Conservation (phyloP, 2,113 vertebrate species). For the Pyrgilauda ruficollis region DNA sequence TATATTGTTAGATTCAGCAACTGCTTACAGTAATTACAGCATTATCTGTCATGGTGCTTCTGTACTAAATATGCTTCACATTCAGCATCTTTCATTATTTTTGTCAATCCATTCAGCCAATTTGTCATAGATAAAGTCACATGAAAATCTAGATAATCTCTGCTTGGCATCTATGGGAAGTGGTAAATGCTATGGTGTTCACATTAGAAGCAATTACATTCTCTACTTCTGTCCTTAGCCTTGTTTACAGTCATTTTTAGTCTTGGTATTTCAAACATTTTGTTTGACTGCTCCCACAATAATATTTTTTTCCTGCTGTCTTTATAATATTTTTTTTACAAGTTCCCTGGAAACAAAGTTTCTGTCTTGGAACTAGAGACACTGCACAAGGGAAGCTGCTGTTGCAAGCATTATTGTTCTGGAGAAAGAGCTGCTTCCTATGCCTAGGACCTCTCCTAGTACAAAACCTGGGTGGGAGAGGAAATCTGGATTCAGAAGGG, state of each 20-base stretch:
- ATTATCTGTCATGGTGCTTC: neutral
- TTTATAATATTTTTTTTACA: neutral
- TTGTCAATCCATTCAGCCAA: neutral
- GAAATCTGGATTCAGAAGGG: neutral
- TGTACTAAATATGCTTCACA: neutral
- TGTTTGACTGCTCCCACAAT: neutral
- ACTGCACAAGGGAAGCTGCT: neutral
- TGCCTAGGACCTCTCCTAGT: neutral
- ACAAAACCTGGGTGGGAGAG: neutral
- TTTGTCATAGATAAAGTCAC: neutral
- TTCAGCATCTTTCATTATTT: neutral
- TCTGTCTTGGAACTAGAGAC: neutral
- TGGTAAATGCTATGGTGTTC: neutral
- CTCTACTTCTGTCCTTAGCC: neutral
- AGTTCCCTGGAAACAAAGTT: neutral
- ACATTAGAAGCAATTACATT: neutral
- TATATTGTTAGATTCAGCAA: neutral
- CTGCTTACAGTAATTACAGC: neutral
- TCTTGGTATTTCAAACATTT: neutral
- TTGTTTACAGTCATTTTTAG: neutral
- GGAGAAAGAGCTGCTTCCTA: neutral
- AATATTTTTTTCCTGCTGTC: neutral
- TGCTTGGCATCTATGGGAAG: neutral
- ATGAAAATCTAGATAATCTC: neutral
- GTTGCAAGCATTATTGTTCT: neutral